Evolutionary conservation across 2,113 vertebrate species (phyloP), one percentile per base, ranked within the genome.

Genomic region (Leptodactylus fuscus): DNA sequence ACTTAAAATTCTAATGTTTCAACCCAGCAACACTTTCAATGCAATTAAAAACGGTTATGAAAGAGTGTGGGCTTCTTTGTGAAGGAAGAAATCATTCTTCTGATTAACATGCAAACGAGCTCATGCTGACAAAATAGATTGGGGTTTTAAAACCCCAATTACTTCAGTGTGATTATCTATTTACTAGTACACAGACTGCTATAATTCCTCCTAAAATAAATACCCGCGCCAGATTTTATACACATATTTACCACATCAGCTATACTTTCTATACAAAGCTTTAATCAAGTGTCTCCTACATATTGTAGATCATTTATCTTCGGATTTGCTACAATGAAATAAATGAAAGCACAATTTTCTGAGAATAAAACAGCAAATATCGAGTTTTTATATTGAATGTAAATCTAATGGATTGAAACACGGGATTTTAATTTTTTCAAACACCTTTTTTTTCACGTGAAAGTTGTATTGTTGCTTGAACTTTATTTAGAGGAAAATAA

Each of bases 81-180:
- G 96, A 98, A 96, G 96, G 95, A 97, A 95, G 93, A 96, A 98
- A 97, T 97, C 96, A 95, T 95, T 94, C 94, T 94, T 94, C 96
- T 98, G 97, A 99, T 99, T 99, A 99, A 97, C 97, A 99, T 98
- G 97, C 97, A 98, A 99, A 99, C 96, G 96, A 99, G 97, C 97
- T 98, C 97, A 98, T 85, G 97, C 97, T 98, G 98, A 96, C 97
- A 97, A 96, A 96, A 95, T 97, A 98, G 97, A 99, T 98, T 98
- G 98, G 96, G 98, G 96, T 98, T 98, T 99, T 97, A 98, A 99
- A 99, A 98, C 98, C 97, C 97, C 98, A 99, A 98, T 99, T 98
- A 99, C 97, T 98, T 98, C 97, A 97, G 96, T 98, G 96, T 99
- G 97, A 99, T 99, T 98, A 98, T 99, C 97, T 99, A 99, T 99